phyloP scores from a whole-genome alignment of 2,797 vertebrate species.

The Gymnodraco acuticeps region DNA sequence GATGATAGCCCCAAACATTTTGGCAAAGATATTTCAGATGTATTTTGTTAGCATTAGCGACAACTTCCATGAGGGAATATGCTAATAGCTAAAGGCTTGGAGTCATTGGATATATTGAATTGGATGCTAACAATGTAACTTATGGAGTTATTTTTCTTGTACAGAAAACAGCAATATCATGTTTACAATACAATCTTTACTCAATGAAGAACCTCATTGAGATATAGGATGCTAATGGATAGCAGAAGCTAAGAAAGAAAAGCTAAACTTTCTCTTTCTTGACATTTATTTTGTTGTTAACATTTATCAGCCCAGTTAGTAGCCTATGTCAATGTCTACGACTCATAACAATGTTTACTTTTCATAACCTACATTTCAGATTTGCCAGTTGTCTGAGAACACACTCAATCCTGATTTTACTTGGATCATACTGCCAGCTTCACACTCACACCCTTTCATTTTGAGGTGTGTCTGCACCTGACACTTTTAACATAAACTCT shows the following conservation, averaged over 20 bases:
- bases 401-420: constrained; percentile 27
- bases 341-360: background rate
- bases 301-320: background rate
- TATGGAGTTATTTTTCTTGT: background rate
- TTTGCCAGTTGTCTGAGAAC: constrained; percentile 2
- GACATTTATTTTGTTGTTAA: background rate
- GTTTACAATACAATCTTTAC: background rate
- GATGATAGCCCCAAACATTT: background rate
- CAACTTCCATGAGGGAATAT: too few species aligned
- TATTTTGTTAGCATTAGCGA: too few species aligned
- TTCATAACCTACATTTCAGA: background rate
- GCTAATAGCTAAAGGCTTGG: background rate
- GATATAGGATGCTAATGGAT: background rate
- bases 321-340: background rate
- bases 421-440: constrained; percentile 24
- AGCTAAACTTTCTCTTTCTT: background rate
- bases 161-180: background rate
- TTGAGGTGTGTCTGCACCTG: constrained; percentile 2
- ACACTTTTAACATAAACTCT: constrained; percentile 25
- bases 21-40: too few species aligned
- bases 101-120: background rate
- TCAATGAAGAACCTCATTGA: background rate
- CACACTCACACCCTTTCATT: constrained; percentile 32
- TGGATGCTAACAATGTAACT: background rate
- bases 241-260: background rate